These are phyloP conservation scores for Scleropages formosus DNA, from an alignment of 2,797 vertebrate genomes.

Conservation along the genomic window DNA sequence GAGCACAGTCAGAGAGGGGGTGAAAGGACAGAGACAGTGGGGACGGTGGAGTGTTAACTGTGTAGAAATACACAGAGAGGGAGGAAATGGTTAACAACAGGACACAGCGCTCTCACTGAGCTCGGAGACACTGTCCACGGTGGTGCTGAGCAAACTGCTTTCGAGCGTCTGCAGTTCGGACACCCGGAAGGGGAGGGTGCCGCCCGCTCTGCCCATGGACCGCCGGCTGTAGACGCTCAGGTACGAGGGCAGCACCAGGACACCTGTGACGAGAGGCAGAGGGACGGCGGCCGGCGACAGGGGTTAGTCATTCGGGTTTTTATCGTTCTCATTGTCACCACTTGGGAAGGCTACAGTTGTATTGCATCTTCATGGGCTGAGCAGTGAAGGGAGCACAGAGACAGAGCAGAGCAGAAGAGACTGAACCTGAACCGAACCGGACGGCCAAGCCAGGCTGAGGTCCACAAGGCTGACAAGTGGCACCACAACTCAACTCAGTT, in stretches of 20 bases:
- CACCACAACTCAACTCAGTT: too few relatives aligned
- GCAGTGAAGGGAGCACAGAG: too few relatives aligned
- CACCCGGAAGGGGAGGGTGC: constrained; percentile 85
- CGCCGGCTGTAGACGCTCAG: constrained; percentile 85
- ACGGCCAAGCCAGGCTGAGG: too few relatives aligned
- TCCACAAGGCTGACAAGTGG: too few relatives aligned
- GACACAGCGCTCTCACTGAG: constrained; percentile 81
- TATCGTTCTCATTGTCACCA: background rate
- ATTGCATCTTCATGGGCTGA: constrained; percentile 1
- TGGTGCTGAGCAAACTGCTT: constrained; percentile 89
- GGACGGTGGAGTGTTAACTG: background rate
- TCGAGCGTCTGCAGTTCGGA: constrained; percentile 89
- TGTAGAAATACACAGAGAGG: background rate
- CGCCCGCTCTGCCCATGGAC: constrained; percentile 69
- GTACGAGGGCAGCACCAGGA: constrained; percentile 90
- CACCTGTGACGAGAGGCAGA: constrained; percentile 67
- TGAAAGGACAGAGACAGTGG: background rate
- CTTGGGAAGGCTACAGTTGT: background rate
- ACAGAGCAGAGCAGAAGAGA: too few relatives aligned
- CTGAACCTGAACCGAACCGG: too few relatives aligned
- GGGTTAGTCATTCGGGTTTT: background rate
- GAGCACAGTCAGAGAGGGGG: too few relatives aligned
- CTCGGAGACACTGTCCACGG: constrained; percentile 92
- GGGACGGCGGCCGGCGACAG: constrained; percentile 13
- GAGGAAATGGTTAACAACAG: background rate